Evolutionary conservation across 2,113 vertebrate species (phyloP).

Genomic region (Cyprinus carpio): DNA sequence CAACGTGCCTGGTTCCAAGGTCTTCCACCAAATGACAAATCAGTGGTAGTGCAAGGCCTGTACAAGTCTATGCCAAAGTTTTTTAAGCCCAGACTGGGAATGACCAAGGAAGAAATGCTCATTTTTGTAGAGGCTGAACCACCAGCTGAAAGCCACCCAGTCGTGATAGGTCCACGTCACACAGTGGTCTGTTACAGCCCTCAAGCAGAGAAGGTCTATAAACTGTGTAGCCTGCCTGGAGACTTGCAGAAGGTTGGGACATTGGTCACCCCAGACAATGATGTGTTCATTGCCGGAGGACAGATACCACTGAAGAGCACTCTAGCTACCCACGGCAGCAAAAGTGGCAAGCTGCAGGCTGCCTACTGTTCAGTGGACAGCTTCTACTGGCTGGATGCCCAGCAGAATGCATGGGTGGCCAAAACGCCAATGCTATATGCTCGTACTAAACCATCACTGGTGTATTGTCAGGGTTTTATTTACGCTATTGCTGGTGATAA

Average conservation of each 20-base stretch:
- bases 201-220: slow-evolving; percentile 97
- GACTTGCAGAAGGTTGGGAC: slow-evolving; percentile 94
- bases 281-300: slow-evolving; percentile 95
- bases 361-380: slow-evolving; percentile 91
- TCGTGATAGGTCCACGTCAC: slow-evolving; percentile 67
- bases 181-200: slow-evolving; percentile 95
- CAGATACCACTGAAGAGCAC: slow-evolving; percentile 90
- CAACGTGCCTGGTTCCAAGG: slow-evolving; percentile 99
- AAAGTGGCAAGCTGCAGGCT: slow-evolving; percentile 87
- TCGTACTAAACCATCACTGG: slow-evolving; percentile 90
- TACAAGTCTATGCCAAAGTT: slow-evolving; percentile 99
- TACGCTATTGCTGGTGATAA: slow-evolving; percentile 95
- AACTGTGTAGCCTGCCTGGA: slow-evolving; percentile 89
- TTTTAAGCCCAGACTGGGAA: slow-evolving; percentile 96
- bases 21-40: slow-evolving; percentile 95
- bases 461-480: slow-evolving; percentile 93
- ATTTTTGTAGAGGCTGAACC: slow-evolving; percentile 96
- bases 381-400: slow-evolving; percentile 97
- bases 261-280: slow-evolving; percentile 94
- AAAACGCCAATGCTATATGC: slow-evolving; percentile 94
- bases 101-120: slow-evolving; percentile 99
- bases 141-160: slow-evolving; percentile 66
- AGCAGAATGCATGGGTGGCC: slow-evolving; percentile 95
- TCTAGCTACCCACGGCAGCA: slow-evolving; percentile 83
- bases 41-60: slow-evolving; percentile 97